Evolutionary conservation across 2,113 vertebrate genomes (phyloP), one percentile per base, ranked within the genome.

Genomic region (Daubentonia madagascariensis): DNA sequence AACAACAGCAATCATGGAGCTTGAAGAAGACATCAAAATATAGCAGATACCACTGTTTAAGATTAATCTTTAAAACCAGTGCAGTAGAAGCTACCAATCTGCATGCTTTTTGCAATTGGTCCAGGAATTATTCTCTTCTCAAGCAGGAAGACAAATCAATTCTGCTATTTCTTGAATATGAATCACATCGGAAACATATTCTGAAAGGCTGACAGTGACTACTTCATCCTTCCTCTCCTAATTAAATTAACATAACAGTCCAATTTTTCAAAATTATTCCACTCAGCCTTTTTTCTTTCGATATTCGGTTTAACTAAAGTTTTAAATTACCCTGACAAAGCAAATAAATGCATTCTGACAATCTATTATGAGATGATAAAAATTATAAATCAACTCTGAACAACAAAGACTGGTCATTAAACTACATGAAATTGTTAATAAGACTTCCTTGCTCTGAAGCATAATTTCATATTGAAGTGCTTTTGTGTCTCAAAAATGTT

Each of bases 341-440:
- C 72, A 96, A 96, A 88, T 50, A 80, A 97, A 97, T 72, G 70
- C 10, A 37, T 92, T 93, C 45, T 91, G 92, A 97, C 78, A 92
- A 79, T 79, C 54, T 86, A 93, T 89, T 97, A 95, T 63, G 43
- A 97, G 86, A 84, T n/a, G 87, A 76, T 40, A 93, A 9, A 14
- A 96, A 96, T 1, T 70, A 52, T 95, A 95, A 50, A 86, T 92
- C 50, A 93, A 85, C 37, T 84, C 79, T 59, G 73, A 97, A 93
- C 30, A 91, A 48, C 85, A 23, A 17, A 93, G 59, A 73, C 20
- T 28, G 94, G 88, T 91, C 95, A 54, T 68, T 91, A 63, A 45
- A 25, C 3, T 91, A 94, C 61, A 85, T 89, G 59, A 78, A 89
- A 96, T 50, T 96, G 50, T 85, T 97, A 75, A 54, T 37, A 93